Conservation (phyloP, 2,113 vertebrate genomes). For the Danionella cerebrum region DNA sequence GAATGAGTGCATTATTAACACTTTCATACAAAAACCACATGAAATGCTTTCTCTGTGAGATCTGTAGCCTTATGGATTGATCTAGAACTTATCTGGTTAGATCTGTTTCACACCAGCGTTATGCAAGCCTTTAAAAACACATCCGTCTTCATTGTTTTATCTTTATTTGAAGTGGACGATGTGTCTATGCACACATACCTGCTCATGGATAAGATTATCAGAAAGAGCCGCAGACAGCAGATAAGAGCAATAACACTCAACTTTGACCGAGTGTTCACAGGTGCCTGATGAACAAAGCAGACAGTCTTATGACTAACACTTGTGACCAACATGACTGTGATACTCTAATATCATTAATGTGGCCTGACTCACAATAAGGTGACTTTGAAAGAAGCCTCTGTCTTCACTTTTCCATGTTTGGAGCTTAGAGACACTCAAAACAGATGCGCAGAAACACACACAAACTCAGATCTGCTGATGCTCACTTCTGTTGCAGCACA, state of each 20-base stretch:
- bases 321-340: constrained; percentile 54
- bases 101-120: no score
- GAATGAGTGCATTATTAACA: no score
- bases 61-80: no score
- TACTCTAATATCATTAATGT: constrained; percentile 54
- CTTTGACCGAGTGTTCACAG: constrained; percentile 40
- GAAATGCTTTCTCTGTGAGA: no score
- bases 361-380: constrained; percentile 56
- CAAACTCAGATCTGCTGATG: not conserved
- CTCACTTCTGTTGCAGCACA: not conserved
- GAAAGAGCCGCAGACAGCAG: not conserved
- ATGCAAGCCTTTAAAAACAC: no score
- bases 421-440: not conserved
- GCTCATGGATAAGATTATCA: not conserved
- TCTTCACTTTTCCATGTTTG: constrained; percentile 38
- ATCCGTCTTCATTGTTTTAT: not conserved
- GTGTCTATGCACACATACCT: not conserved
- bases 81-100: no score
- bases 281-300: constrained; percentile 47
- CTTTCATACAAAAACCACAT: no score
- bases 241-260: constrained; percentile 18
- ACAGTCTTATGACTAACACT: constrained; percentile 58
- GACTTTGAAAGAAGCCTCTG: constrained; percentile 62
- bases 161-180: not conserved
- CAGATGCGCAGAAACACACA: not conserved